Evolutionary conservation across 1,140 invertebrate species (phyloP).

Genomic region (Plectus sambesii): DNA sequence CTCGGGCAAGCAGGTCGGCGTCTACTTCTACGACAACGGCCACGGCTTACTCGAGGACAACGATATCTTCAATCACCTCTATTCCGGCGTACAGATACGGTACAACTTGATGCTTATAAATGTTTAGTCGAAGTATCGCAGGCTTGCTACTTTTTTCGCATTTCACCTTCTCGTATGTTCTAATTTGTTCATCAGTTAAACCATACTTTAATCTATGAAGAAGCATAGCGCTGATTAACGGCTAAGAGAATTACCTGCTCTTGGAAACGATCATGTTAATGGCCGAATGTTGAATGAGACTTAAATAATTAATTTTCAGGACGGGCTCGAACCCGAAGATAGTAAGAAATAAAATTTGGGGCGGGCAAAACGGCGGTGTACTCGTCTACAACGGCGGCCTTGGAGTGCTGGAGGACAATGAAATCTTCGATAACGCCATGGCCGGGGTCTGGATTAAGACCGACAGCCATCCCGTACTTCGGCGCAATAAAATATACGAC

Average conservation of each 20-base stretch:
- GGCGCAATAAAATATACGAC: conserved; percentile 96
- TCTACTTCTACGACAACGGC: conserved; percentile 98
- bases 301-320: too few species aligned
- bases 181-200: conserved; percentile 12
- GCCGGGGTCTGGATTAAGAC: conserved; percentile 99
- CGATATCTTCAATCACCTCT: conserved; percentile 94
- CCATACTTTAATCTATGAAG: too few species aligned
- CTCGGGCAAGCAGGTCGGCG: conserved; percentile 88
- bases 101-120: conserved; percentile 36
- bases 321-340: conserved; percentile 97
- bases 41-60: conserved; percentile 91
- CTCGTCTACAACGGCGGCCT: conserved; percentile 86
- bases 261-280: too few species aligned
- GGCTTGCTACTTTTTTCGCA: not conserved
- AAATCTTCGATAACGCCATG: conserved; percentile 99
- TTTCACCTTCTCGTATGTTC: not conserved
- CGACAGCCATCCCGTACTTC: conserved; percentile 68
- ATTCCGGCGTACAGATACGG: conserved; percentile 90
- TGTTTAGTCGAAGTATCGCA: conserved; percentile 2
- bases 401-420: conserved; percentile 62
- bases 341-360: conserved; percentile 95
- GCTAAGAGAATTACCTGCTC: too few species aligned
- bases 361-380: conserved; percentile 97
- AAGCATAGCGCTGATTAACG: too few species aligned
- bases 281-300: too few species aligned